A percentile compares a stretch with the other conserved stretches of the same genome.
phyloP scores from a whole-genome alignment of 2,888 invertebrate genomes.

The Orthosia cruda region DNA sequence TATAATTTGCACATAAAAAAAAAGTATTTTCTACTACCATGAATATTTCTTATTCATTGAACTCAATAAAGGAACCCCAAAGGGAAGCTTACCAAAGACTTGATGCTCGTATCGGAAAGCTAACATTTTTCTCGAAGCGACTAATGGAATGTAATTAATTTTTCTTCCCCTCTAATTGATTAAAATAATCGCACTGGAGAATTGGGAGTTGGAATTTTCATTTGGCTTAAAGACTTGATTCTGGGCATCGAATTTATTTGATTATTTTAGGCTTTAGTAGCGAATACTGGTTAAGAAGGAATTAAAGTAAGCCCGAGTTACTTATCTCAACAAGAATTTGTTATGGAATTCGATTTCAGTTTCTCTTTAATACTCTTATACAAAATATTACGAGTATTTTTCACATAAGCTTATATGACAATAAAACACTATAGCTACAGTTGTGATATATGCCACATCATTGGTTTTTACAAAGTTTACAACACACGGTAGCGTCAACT shows the following conservation, averaged over 20 bases:
- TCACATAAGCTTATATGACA: too few species aligned
- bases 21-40: background rate
- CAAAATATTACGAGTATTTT: too few species aligned
- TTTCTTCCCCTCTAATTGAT: slow-evolving; percentile 53
- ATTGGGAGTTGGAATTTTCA: slow-evolving; percentile 51
- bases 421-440: too few species aligned
- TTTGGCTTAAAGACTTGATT: slow-evolving; percentile 31
- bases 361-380: background rate
- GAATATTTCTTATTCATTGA: background rate
- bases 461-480: too few species aligned
- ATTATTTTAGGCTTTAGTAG: slow-evolving; percentile 8
- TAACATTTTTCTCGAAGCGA: slow-evolving; percentile 34
- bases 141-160: slow-evolving; percentile 58
- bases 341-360: background rate
- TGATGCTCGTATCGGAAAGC: slow-evolving; percentile 16
- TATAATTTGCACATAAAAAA: too few species aligned
- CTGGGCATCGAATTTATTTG: slow-evolving; percentile 8
- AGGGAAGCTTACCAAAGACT: slow-evolving; percentile 14
- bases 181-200: slow-evolving; percentile 58
- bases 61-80: slow-evolving; percentile 12
- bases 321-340: background rate
- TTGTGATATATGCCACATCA: too few species aligned
- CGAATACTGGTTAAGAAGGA: background rate
- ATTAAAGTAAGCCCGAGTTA: background rate
- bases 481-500: too few species aligned